Evolutionary conservation across 2,888 invertebrate genomes (phyloP).

Genomic region (Choreutis nemorana): DNA sequence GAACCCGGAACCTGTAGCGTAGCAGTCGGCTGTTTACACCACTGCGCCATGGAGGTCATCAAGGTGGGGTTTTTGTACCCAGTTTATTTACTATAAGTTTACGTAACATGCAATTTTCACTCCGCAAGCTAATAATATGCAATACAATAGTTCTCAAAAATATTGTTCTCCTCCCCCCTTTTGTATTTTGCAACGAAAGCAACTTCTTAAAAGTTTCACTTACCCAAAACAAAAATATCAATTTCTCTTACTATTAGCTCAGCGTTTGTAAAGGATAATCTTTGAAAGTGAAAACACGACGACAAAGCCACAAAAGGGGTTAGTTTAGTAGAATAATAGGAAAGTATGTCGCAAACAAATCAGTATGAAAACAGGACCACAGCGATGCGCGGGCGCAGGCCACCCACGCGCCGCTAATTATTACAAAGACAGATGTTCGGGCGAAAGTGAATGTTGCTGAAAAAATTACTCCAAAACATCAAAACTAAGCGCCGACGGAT

Average conservation of each 20-base stretch:
- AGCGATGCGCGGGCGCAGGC: conserved; percentile 24
- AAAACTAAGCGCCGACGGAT: conserved; percentile 61
- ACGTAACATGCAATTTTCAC: too few relatives aligned
- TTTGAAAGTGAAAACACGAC: conserved; percentile 55
- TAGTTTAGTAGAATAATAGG: conserved; percentile 31
- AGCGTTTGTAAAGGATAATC: conserved; percentile 37
- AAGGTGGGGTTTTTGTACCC: too few relatives aligned
- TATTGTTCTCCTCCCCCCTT: too few relatives aligned
- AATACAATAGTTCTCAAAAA: too few relatives aligned
- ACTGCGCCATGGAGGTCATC: too few relatives aligned
- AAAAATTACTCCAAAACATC: conserved; percentile 47
- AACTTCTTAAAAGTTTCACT: too few relatives aligned
- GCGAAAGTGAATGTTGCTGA: conserved; percentile 46
- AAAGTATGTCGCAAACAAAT: conserved; percentile 24
- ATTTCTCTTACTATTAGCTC: conserved; percentile 38
- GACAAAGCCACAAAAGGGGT: conserved; percentile 39
- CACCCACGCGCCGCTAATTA: conserved; percentile 51
- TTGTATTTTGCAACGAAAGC: too few relatives aligned
- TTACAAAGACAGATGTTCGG: conserved; percentile 49
- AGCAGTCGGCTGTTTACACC: too few relatives aligned
- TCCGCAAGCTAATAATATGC: too few relatives aligned
- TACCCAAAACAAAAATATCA: conserved; percentile 25
- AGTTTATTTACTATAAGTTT: too few relatives aligned
- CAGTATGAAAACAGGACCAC: conserved; percentile 19
- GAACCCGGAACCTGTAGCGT: too few relatives aligned